These are phyloP conservation scores for Pseudococcus jackbeardsleyi DNA, from an alignment of 2,888 invertebrate genomes.

Conservation along the genomic window DNA sequence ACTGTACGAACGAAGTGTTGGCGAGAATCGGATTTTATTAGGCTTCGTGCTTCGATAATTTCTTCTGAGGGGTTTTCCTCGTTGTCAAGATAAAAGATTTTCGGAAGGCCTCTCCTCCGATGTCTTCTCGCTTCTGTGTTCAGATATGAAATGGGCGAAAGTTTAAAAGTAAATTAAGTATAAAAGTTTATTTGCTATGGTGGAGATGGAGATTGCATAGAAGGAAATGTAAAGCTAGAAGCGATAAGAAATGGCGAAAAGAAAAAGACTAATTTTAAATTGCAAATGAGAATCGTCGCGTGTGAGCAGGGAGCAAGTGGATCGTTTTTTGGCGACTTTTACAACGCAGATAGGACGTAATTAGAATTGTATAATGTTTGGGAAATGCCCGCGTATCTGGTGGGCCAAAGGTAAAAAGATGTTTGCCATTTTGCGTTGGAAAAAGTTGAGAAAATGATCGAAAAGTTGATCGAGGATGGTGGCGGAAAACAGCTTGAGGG, in stretches of 20 bases:
- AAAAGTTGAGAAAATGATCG: neutral
- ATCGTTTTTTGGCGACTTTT: conserved; percentile 11
- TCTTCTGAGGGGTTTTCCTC: conserved; percentile 46
- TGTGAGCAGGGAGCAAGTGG: neutral
- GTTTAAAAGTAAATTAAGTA: conserved; percentile 64
- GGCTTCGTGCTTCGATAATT: conserved; percentile 45
- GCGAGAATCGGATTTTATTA: conserved; percentile 50
- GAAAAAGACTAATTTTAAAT: conserved; percentile 61
- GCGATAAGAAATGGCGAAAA: conserved; percentile 50
- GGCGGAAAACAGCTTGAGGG: no score
- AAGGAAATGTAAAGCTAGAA: conserved; percentile 1
- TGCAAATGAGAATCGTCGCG: conserved; percentile 58
- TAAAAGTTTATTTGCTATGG: conserved; percentile 49
- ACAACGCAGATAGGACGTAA: neutral
- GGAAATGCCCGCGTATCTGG: neutral
- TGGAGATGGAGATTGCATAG: neutral
- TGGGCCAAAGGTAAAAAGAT: neutral
- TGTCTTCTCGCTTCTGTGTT: neutral
- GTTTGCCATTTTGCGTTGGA: neutral
- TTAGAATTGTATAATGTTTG: neutral
- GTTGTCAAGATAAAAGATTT: conserved; percentile 54
- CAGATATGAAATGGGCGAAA: conserved; percentile 56
- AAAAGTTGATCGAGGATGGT: no score
- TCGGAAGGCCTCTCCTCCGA: neutral
- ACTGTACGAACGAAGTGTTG: neutral